Evolutionary conservation across 2,888 invertebrate species (phyloP), one percentile per base, ranked within the genome.

Genomic region (Xylota sylvarum): DNA sequence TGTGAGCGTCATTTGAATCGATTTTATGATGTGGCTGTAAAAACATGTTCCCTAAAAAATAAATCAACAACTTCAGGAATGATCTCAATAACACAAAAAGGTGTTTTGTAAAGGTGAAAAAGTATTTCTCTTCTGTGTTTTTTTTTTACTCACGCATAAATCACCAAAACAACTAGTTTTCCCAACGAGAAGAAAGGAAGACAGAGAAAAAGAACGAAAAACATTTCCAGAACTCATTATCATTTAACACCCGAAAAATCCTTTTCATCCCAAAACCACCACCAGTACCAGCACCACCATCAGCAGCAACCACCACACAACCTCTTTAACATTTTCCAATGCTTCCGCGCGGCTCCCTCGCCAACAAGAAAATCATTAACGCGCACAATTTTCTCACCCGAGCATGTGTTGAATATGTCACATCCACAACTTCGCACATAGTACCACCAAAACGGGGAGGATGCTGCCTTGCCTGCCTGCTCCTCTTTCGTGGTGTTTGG

Each of bases 381-480:
- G 86, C 82, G 86, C 86, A 86, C 86, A 86, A 86, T 86, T 86
- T 86, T 86, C 86, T 86, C 86, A 86, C 86, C 86, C 86, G 86
- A 86, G 86, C 86, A 86, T 86, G 86, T 86, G 86, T 86, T 86
- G 86, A 86, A 86, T 86, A 86, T 86, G 86, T 86, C 86, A 86
- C 86, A 86, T 86, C 86, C 86, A 86, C 86, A 86, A 86, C 86
- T 86, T 86, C 86, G 86, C 86, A 86, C 86, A 82, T 86, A 82
- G 86, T 81, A 82, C 82, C 77, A 69, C 58, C 76, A 64, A 80
- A 52, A 70, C 76, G 60, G 77, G 82, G 60, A 86, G 82, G 86
- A 82, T 78, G 81, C 50, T 76, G 65, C n/a, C 7, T 35, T 32
- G 32, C 2, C 35, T 35, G 46, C 43, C 64, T 62, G 69, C 73